phyloP scores from a whole-genome alignment of 2,113 vertebrate species.

The Paradoxurus hermaphroditus region DNA sequence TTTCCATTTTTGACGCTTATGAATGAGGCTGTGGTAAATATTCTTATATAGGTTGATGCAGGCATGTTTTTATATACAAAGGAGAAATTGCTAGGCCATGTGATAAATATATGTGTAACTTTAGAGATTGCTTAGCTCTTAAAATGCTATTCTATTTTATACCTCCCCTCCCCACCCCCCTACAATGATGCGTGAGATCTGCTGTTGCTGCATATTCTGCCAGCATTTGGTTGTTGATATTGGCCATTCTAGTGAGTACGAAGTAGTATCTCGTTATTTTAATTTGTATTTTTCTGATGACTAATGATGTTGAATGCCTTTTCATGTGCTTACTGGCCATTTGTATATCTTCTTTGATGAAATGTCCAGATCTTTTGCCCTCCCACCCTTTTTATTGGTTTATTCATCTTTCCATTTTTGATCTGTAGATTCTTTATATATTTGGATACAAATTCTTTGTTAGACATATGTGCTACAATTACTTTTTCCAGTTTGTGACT shows the following conservation, averaged over 20 bases:
- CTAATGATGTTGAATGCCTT: neutral
- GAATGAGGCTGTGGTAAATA: neutral
- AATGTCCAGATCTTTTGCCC: neutral
- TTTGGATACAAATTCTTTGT: neutral
- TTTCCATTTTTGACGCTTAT: neutral
- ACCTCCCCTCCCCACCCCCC: neutral
- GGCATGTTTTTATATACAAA: neutral
- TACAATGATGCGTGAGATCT: neutral
- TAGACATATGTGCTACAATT: neutral
- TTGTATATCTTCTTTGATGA: neutral
- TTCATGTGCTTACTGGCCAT: neutral
- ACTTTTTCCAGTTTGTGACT: neutral
- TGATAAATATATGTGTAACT: neutral
- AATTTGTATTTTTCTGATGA: neutral
- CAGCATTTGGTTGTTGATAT: neutral
- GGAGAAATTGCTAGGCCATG: neutral
- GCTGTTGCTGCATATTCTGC: neutral
- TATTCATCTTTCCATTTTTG: constrained; percentile 19
- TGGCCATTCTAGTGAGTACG: neutral
- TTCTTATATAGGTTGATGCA: neutral
- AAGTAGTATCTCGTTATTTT: neutral
- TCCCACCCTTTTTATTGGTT: neutral
- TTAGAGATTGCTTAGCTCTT: neutral
- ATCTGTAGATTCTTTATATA: neutral
- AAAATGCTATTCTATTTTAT: neutral